A percentile compares a stretch with the other conserved stretches of the same genome.
Conservation (phyloP, 2,888 invertebrate genomes). For the Polylopha cassiicola region DNA sequence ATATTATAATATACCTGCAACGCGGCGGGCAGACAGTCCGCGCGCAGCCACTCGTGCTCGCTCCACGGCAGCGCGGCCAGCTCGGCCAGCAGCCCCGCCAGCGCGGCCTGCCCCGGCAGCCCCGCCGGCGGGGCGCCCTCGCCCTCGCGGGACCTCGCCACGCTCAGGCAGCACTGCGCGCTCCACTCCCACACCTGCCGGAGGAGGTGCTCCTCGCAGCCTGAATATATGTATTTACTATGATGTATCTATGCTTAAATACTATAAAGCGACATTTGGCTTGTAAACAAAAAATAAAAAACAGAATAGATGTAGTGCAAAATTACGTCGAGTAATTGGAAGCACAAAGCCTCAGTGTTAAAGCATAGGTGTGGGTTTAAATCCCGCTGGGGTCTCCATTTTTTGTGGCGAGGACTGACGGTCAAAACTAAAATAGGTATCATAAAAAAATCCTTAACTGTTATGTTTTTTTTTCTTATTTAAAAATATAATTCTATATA, state of each 20-base stretch:
- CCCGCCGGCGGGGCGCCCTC: constrained; percentile 39
- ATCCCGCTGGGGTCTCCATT: no score
- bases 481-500: no score
- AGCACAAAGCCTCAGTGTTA: no score
- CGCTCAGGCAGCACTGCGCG: constrained; percentile 31
- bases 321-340: not conserved
- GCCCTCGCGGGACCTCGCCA: constrained; percentile 19
- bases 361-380: no score
- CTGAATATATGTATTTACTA: constrained; percentile 26
- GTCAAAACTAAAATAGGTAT: no score
- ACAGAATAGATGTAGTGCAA: no score
- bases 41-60: constrained; percentile 47
- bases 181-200: constrained; percentile 51
- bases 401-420: no score
- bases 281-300: no score
- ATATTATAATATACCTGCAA: constrained; percentile 37
- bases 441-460: no score
- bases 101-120: constrained; percentile 1
- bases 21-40: constrained; percentile 34
- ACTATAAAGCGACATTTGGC: no score
- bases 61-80: constrained; percentile 48
- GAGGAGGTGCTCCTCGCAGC: constrained; percentile 41
- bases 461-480: no score
- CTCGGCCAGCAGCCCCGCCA: constrained; percentile 37
- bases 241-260: no score